Conservation (phyloP, 1,140 invertebrate genomes). For the Ruditapes philippinarum region DNA sequence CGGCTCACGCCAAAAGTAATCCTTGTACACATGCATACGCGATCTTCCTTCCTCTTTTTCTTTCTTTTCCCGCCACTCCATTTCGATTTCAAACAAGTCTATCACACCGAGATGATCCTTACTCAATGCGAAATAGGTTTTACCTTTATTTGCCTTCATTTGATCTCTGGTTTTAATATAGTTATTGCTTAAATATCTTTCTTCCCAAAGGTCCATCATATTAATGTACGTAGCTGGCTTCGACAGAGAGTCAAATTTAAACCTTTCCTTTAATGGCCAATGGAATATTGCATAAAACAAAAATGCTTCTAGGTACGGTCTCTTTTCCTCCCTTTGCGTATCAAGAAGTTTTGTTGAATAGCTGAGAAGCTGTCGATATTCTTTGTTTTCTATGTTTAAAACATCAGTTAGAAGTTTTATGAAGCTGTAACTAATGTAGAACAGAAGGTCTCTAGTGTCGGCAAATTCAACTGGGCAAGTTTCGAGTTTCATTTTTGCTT, state of each 20-base stretch:
- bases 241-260: background rate
- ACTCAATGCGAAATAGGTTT: constrained; percentile 44
- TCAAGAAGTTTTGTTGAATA: background rate
- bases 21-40: background rate
- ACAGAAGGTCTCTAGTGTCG: constrained; percentile 21
- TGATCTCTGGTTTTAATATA: constrained; percentile 25
- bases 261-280: background rate
- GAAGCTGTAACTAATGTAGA: background rate
- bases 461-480: background rate
- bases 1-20: constrained; percentile 31
- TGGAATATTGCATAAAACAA: constrained; percentile 44
- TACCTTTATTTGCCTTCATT: constrained; percentile 6
- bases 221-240: background rate
- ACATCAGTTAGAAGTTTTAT: background rate
- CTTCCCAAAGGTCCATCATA: constrained; percentile 29
- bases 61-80: constrained; percentile 28
- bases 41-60: background rate
- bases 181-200: background rate
- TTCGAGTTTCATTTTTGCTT: background rate
- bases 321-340: background rate
- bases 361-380: background rate
- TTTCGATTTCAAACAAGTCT: constrained; percentile 14
- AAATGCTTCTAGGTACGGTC: constrained; percentile 27
- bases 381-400: background rate
- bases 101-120: constrained; percentile 21